These are phyloP conservation scores for Caenorhabditis sp. DNA, from an alignment of 2,888 invertebrate species.

Conservation along the genomic window DNA sequence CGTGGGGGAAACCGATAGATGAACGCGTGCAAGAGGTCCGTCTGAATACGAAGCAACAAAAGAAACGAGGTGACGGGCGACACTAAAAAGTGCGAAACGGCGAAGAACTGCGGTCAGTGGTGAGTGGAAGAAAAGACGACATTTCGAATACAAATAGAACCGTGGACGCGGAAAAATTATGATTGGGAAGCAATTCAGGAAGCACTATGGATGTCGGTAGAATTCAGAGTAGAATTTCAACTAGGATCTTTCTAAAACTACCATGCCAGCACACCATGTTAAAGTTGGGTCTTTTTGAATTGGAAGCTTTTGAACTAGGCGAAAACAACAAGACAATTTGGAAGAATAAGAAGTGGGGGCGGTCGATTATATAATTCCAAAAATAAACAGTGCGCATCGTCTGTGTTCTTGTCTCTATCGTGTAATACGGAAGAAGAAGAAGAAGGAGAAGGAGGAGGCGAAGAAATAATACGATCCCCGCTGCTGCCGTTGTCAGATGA, in stretches of 20 bases:
- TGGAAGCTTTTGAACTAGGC: conserved; percentile 1
- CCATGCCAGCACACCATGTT: too few relatives aligned
- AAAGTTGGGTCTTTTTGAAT: too few relatives aligned
- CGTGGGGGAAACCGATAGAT: not conserved
- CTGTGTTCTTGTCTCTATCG: conserved; percentile 11
- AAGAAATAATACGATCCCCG: conserved; percentile 48
- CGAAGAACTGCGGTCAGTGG: conserved; percentile 18
- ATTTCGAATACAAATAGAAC: conserved; percentile 25
- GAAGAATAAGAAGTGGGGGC: not conserved
- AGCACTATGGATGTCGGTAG: not conserved
- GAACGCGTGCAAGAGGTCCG: conserved; percentile 15
- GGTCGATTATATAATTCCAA: conserved; percentile 51
- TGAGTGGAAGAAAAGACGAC: not conserved
- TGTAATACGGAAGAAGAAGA: conserved; percentile 47
- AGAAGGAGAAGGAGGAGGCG: conserved; percentile 26
- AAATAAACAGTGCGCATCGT: conserved; percentile 46
- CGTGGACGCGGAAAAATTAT: conserved; percentile 19
- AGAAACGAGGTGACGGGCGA: conserved; percentile 41
- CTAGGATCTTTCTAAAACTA: too few relatives aligned
- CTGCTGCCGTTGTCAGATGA: conserved; percentile 43
- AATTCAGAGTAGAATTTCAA: not conserved
- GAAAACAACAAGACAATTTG: conserved; percentile 43
- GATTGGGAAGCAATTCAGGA: not conserved
- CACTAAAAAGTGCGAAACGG: conserved; percentile 49
- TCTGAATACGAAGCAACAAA: conserved; percentile 23